These are phyloP conservation scores for Hedychridium roseum DNA, from an alignment of 2,888 invertebrate genomes.

Conservation along the genomic window DNA sequence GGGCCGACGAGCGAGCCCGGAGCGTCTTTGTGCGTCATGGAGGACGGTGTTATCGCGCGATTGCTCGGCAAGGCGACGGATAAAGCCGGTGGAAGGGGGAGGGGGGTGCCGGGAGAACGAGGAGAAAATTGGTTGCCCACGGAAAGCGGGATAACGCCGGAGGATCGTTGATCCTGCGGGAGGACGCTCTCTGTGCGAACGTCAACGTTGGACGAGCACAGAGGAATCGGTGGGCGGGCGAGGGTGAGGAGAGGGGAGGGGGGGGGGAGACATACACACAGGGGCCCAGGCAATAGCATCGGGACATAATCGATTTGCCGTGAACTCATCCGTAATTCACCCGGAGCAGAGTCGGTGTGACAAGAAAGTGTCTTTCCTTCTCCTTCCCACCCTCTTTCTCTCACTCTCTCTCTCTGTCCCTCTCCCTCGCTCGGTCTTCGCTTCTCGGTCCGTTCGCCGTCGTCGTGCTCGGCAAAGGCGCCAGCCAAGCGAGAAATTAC, in stretches of 20 bases:
- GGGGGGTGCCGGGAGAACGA: conserved; percentile 1
- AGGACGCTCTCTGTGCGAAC: conserved; percentile 14
- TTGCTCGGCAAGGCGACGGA: conserved; percentile 33
- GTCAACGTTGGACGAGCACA: too few species aligned
- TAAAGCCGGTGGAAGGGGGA: conserved; percentile 25
- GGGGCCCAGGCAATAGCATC: conserved; percentile 35
- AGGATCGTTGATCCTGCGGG: conserved; percentile 33
- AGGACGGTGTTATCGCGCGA: conserved; percentile 34
- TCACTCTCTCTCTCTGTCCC: too few species aligned
- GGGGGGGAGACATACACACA: not conserved
- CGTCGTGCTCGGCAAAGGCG: conserved; percentile 59
- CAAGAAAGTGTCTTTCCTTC: conserved; percentile 63
- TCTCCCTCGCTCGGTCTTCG: too few species aligned
- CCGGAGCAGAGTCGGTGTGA: conserved; percentile 58
- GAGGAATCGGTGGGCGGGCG: not conserved
- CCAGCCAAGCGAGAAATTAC: conserved; percentile 64
- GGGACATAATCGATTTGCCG: conserved; percentile 62
- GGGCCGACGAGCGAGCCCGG: conserved; percentile 2
- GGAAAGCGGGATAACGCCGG: conserved; percentile 42
- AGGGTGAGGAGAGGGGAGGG: too few species aligned
- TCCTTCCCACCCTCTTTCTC: too few species aligned
- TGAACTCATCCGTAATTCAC: conserved; percentile 62
- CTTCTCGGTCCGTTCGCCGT: too few species aligned
- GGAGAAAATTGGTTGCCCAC: conserved; percentile 36
- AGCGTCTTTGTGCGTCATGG: conserved; percentile 33